Base-by-base conservation (phyloP, 2,797 vertebrate genomes). In the Hypotaenidia philippensis region DNA sequence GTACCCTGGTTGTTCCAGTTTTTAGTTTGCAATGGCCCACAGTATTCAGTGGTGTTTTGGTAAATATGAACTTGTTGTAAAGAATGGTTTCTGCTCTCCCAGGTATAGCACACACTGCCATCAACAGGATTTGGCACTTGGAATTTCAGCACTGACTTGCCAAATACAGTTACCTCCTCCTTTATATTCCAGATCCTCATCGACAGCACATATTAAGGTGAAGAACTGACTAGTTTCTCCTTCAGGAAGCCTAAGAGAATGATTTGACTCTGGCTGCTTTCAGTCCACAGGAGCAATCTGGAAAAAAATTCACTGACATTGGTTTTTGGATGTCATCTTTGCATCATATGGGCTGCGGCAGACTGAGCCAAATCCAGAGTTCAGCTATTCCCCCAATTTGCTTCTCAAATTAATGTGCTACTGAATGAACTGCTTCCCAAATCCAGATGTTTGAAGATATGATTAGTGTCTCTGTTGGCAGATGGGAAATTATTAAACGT, bases 291-390 rank as follows among this genome's bases (percentile, higher is more conserved):
- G 25, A 95, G 88, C 64, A 95, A 87, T 84, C 81, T 71, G 86
- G 71, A 83, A 94, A 93, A 85, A 74, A 95, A 34, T n/a, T 69
- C 64, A 57, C 71, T 77, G 69, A 56, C 83, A 61, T 21, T 40
- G 56, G 60, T 64, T 96, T 94, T 96, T 92, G 92, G 89, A 94
- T 85, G 91, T 93, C 90, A 60, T 90, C 68, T 96, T 90, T 89
- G 69, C 65, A 71, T 92, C 47, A 2, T 83, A 95, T 68, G 87
- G 57, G 34, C 2, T 13, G 76, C 1, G 1, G 53, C 52, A 79
- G n/a, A 59, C 11, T 5, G 77, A 83, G 84, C 61, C 95, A 87
- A 65, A 83, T 38, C 69, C 80, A 71, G n/a, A 85, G 53, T 83
- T 83, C 84, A 65, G 38, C 66, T 81, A 89, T 95, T 79, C 75